Conservation (phyloP, 2,797 vertebrate species). For the Ataeniobius toweri region DNA sequence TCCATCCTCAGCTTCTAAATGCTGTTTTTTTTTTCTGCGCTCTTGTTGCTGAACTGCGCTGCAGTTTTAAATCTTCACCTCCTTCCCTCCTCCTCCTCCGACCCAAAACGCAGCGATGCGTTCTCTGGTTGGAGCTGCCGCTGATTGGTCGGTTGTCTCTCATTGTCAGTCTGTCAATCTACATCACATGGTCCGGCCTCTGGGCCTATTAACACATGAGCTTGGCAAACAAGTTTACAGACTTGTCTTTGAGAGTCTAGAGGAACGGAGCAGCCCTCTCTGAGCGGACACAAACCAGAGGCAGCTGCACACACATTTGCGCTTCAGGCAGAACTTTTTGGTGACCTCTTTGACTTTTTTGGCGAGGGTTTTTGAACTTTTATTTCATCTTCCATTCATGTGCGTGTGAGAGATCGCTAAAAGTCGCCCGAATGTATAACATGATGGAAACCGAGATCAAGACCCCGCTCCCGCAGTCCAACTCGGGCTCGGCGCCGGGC, state of each 20-base stretch:
- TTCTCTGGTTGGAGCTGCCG: constrained; percentile 66
- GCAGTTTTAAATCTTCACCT: constrained; percentile 64
- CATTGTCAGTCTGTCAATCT: constrained; percentile 91
- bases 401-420: constrained; percentile 62
- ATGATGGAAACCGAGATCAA: constrained; percentile 97
- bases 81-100: constrained; percentile 55
- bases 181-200: constrained; percentile 79
- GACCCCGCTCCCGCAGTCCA: constrained; percentile 87
- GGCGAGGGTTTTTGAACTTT: constrained; percentile 56
- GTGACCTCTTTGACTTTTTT: constrained; percentile 57
- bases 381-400: constrained; percentile 37
- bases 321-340: constrained; percentile 60
- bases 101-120: constrained; percentile 62
- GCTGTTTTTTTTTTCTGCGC: constrained; percentile 13
- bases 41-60: constrained; percentile 28
- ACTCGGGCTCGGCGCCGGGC: constrained; percentile 77
- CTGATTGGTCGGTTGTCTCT: constrained; percentile 86
- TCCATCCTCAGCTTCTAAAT: not conserved
- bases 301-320: constrained; percentile 51
- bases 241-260: constrained; percentile 71
- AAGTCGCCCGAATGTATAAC: constrained; percentile 89
- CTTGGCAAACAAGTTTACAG: constrained; percentile 79
- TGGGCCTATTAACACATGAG: constrained; percentile 82
- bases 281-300: constrained; percentile 49
- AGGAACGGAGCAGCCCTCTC: constrained; percentile 56